Evolutionary conservation across 92 coral and sea anemone genomes (phyloP).

Genomic region (Palythoa caribaeorum): DNA sequence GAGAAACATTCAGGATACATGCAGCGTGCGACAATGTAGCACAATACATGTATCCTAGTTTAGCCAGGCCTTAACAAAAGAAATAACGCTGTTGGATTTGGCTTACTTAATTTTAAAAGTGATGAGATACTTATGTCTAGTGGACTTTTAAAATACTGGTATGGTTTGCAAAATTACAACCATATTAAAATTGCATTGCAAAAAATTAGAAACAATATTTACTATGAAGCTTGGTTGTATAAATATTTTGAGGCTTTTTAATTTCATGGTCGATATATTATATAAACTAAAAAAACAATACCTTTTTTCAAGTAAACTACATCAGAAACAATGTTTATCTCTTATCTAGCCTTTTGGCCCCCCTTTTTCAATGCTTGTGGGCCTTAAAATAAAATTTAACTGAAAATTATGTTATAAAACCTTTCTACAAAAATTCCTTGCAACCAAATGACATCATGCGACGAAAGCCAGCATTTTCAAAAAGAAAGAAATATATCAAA

Average conservation of each 20-base stretch:
- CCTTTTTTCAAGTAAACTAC: neutral
- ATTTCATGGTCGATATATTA: neutral
- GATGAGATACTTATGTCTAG: no score
- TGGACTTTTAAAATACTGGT: neutral
- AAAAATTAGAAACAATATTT: conserved; percentile 1
- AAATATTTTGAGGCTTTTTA: neutral
- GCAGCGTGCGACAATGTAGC: no score
- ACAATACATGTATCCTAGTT: no score
- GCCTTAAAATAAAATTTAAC: conserved; percentile 9
- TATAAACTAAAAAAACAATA: neutral
- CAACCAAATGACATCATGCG: neutral
- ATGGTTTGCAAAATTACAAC: neutral
- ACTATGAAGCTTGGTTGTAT: neutral
- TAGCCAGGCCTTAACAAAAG: neutral
- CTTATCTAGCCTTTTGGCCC: conserved; percentile 4
- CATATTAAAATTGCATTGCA: neutral
- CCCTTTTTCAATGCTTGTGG: conserved; percentile 2
- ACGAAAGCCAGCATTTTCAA: neutral
- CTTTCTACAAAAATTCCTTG: neutral
- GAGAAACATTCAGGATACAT: no score
- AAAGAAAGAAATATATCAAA: neutral
- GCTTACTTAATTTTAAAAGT: neutral
- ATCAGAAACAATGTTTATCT: conserved; percentile 1
- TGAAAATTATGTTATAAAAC: neutral
- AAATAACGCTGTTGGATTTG: neutral